Evolutionary conservation across 2,888 invertebrate genomes (phyloP), one percentile per base, ranked within the genome.

Genomic region (Watsonalla binaria): DNA sequence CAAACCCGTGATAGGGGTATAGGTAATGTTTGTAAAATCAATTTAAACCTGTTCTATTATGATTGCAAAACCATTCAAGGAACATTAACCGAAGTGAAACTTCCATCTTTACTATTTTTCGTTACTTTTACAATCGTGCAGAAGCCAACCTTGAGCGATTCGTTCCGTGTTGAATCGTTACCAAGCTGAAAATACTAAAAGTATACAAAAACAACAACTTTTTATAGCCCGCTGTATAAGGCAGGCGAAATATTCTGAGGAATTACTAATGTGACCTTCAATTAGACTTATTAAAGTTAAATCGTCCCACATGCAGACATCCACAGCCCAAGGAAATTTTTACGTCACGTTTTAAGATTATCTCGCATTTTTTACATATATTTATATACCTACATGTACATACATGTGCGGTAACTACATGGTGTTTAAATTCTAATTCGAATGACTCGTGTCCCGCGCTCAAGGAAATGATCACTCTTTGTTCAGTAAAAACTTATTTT

Each of bases 381-480:
- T 11, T 11, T 11, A 5, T 11, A 11, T 42, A 42, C 42, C 6
- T 42, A 11, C 2, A 11, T 11, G 11, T 42, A 42, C 42, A 42
- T 42, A 11, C 2, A 11, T 11, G 11, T 42, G 42, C 42, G 42
- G 42, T 42, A 56, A 46, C 45, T 57, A 58, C 53, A 62, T 61
- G 65, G 57, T 50, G 62, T 56, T 61, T 65, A 62, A 24, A 63
- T 70, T 70, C 66, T 66, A 51, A 53, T 55, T 53, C 58, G 54
- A 78, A 76, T 76, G 72, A 73, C 67, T 75, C 66, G 72, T 78
- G 81, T 82, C 79, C 75, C 80, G 78, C 77, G 72, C 76, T 80
- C 76, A 82, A 80, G 82, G 79, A 83, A 84, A 82, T 81, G 70
- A 63, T 67, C 59, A 69, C 58, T 74, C 74, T 80, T 79, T 78